These are phyloP conservation scores for Melanotaenia trifasciata DNA, from an alignment of 2,797 vertebrate genomes.

Conservation along the genomic window DNA sequence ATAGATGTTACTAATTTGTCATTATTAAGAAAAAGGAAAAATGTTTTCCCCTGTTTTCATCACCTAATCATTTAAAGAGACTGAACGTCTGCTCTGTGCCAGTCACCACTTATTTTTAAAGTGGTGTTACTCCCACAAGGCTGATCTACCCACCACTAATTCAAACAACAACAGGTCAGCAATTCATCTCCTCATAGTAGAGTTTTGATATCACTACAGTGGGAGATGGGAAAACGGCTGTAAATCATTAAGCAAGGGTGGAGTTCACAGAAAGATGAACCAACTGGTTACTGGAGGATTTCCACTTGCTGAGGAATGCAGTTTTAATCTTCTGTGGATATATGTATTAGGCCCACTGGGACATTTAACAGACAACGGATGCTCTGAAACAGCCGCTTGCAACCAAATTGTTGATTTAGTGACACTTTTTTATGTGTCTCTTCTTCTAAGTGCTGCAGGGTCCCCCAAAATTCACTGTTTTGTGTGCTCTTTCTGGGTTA, in stretches of 20 bases:
- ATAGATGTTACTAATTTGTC: background rate
- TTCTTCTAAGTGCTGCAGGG: background rate
- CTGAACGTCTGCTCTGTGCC: background rate
- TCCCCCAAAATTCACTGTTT: background rate
- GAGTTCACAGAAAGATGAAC: constrained; percentile 13
- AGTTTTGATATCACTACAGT: constrained; percentile 9
- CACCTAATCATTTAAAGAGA: background rate
- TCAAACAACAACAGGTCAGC: constrained; percentile 1
- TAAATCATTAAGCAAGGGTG: constrained; percentile 25
- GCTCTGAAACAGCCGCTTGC: background rate
- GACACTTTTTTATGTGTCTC: background rate
- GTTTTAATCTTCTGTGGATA: constrained; percentile 13
- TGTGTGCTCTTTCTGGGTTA: background rate
- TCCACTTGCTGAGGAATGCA: constrained; percentile 16
- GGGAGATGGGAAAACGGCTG: constrained; percentile 10
- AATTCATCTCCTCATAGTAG: background rate
- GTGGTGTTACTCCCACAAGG: background rate
- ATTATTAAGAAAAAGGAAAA: background rate
- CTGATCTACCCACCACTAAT: constrained; percentile 1
- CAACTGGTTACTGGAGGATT: constrained; percentile 12
- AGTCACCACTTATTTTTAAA: background rate
- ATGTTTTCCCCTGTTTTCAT: background rate
- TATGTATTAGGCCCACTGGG: background rate
- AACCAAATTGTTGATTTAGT: background rate
- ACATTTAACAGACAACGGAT: background rate